Base-by-base conservation (phyloP, 2,797 vertebrate species). In the Arnoldichthys spilopterus region DNA sequence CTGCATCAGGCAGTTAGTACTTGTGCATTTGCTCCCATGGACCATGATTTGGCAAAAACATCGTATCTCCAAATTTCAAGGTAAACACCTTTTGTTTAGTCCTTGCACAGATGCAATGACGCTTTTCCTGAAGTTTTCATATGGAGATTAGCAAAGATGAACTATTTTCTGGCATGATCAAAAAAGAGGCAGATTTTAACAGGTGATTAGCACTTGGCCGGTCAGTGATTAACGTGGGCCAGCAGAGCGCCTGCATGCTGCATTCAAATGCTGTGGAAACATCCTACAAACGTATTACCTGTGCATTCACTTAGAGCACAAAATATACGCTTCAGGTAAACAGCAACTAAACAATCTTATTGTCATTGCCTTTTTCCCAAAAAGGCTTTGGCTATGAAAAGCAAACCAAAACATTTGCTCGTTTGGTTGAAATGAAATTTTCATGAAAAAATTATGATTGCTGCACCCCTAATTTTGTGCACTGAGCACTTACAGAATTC, bases 1-100 rank as follows among this genome's bases (percentile, higher is more conserved):
- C 47, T 51, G 45, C 67, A 32, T 69, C 13, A 22, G 24, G 28
- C 1, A 7, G 24, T 18, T 49, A 0, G 22, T 68, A 45, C 45
- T 49, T 24, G 66, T 69, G 47, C 18, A 18, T 69, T 16, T n/a
- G 24, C 67, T 26, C 30, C 8, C 26, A 68, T 30, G 15, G 16
- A 20, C 66, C 16, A 47, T 22, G 47, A 54, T 70, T 70, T 34
- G 4, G 20, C 8, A 13, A 69, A 69, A 69, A 69, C 26, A 51
- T 51, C 22, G 16, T 8, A 32, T 51, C 40, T 28, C 47, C 15
- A 67, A 24, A 66, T n/a, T 45, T 16, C 22, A 47, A 18, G 4
- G 22, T 45, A 24, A 68, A 2, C 22, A 18, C 32, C 30, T 9
- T 9, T 37, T 64, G n/a, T 9, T 1, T 32, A n/a, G 53, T 13